phyloP scores from a whole-genome alignment of 2,888 invertebrate genomes.

The Drosophila austrosaltans region DNA sequence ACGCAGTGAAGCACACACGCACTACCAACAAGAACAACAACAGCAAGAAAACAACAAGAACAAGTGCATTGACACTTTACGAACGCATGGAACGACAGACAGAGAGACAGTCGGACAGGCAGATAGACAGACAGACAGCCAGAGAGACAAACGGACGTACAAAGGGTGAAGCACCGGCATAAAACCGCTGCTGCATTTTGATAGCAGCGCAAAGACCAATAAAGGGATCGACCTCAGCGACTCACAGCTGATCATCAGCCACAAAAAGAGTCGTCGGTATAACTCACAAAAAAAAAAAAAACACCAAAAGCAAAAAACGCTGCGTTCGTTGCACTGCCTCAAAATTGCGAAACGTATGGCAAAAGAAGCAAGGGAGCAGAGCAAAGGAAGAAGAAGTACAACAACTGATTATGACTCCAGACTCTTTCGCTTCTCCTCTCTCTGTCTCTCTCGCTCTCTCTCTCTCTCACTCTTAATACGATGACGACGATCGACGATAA shows the following conservation, averaged over 20 bases:
- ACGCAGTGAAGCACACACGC: slow-evolving; percentile 72
- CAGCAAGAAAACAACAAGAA: slow-evolving; percentile 63
- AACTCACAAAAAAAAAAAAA: slow-evolving; percentile 17
- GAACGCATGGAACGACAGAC: slow-evolving; percentile 40
- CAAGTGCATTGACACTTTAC: slow-evolving; percentile 83
- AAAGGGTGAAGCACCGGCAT: slow-evolving; percentile 71
- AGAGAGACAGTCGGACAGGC: slow-evolving; percentile 48
- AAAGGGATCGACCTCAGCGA: slow-evolving; percentile 70
- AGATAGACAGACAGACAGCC: slow-evolving; percentile 32
- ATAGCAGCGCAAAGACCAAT: slow-evolving; percentile 65
- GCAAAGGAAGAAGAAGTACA: slow-evolving; percentile 19
- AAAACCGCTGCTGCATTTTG: slow-evolving; percentile 61
- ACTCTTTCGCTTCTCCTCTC: background rate
- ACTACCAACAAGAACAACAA: slow-evolving; percentile 47
- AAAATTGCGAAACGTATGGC: slow-evolving; percentile 42
- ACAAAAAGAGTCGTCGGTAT: slow-evolving; percentile 11
- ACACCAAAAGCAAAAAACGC: slow-evolving; percentile 23
- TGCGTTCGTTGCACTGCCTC: slow-evolving; percentile 72
- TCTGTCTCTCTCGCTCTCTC: slow-evolving; percentile 31
- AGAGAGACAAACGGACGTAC: slow-evolving; percentile 52
- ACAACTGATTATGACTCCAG: slow-evolving; percentile 64
- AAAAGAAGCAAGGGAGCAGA: slow-evolving; percentile 9
- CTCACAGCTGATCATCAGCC: slow-evolving; percentile 60
- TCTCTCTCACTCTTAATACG: slow-evolving; percentile 52
- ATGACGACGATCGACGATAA: slow-evolving; percentile 47